Base-by-base conservation (phyloP, 2,113 vertebrate species). In the Apistogramma diplotaenia region DNA sequence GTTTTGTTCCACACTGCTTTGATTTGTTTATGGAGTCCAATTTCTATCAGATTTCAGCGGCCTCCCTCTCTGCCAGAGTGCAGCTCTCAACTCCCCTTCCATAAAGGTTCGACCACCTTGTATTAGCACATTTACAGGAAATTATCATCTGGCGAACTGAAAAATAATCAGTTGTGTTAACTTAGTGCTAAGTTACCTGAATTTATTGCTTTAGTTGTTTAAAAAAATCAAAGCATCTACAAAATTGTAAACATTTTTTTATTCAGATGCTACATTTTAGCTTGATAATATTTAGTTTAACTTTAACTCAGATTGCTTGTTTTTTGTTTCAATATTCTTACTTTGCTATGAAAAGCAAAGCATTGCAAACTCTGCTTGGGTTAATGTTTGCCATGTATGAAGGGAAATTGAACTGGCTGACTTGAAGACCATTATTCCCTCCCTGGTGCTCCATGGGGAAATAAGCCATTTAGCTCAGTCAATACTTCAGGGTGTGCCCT, bases 41-140 rank as follows among this genome's bases (percentile, higher is more conserved):
- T 82, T 59, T 77, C 88, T 81, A 35, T 88, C 67, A 83, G 75
- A 88, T 83, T 83, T 84, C 71, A 83, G 74, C 87, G 72, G 74
- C 43, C 70, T 11, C 51, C 74, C 86, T 74, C 86, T 79, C 74
- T 86, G 82, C 81, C 79, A 72, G 61, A 76, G 86, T 86, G 85
- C 75, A 82, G 74, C 86, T 76, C 85, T 85, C 84, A 73, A 54
- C 79, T 83, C 57, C 18, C 74, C 40, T 35, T 76, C 78, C 74
- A 79, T 83, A 82, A 76, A 67, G 79, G 55, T 77, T 86, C 82
- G 59, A 88, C 60, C 84, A 82, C 58, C 83, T 67, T 89, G 79
- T 89, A 92, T 93, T 93, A 93, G 89, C 85, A 72, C 62, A 85
- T 89, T 92, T 89, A 89, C 89, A 65, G 88, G 90, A 93, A 93